These are phyloP conservation scores for Sylvilagus floridanus DNA, from an alignment of 2,797 vertebrate species.

Conservation along the genomic window DNA sequence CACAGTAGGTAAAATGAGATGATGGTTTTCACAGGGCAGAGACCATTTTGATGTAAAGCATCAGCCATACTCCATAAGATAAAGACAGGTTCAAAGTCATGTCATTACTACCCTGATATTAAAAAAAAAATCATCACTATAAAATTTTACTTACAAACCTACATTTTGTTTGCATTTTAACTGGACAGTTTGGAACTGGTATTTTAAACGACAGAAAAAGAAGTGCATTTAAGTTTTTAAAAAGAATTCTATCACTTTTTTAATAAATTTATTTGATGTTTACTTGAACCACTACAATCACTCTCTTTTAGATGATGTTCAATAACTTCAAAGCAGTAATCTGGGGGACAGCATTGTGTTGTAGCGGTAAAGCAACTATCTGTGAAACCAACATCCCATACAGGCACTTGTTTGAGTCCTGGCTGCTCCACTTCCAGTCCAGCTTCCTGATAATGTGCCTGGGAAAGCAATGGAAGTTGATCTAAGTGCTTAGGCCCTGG, in stretches of 20 bases:
- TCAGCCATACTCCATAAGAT: conserved; percentile 9
- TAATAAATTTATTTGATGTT: conserved; percentile 36
- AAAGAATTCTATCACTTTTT: conserved; percentile 55
- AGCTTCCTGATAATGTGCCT: too few relatives aligned
- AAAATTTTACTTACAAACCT: neutral
- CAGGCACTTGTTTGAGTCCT: too few relatives aligned
- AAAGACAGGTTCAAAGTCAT: neutral
- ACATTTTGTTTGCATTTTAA: conserved; percentile 25
- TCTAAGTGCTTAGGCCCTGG: too few relatives aligned
- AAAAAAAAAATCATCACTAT: neutral
- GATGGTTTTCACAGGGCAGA: neutral
- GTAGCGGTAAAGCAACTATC: too few relatives aligned
- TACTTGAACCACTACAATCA: conserved; percentile 1
- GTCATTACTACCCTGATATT: neutral
- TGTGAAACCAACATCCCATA: too few relatives aligned
- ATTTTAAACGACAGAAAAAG: conserved; percentile 35
- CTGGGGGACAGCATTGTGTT: neutral
- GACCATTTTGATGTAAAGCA: neutral
- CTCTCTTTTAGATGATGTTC: conserved; percentile 59
- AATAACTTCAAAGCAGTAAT: conserved; percentile 30
- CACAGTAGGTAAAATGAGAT: neutral
- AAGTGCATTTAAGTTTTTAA: neutral
- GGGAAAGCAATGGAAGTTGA: too few relatives aligned
- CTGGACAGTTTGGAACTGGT: neutral
- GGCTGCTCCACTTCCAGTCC: too few relatives aligned